These are phyloP conservation scores for Salvelinus sp. DNA, from an alignment of 2,113 vertebrate genomes.

Conservation along the genomic window DNA sequence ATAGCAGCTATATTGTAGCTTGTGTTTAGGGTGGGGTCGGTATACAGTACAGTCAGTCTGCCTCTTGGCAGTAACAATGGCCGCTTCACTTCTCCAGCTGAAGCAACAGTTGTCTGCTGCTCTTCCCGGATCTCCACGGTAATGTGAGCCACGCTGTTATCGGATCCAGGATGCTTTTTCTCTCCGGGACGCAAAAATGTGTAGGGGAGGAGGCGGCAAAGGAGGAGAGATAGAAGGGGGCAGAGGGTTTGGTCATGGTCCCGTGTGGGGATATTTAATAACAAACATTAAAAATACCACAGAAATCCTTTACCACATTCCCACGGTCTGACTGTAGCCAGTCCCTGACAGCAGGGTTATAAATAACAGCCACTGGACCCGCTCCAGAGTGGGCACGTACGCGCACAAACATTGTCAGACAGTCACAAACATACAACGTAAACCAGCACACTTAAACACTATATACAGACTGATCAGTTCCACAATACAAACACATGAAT, in stretches of 20 bases:
- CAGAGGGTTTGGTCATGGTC: constrained; percentile 72
- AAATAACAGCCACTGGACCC: constrained; percentile 39
- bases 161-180: constrained; percentile 25
- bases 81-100: constrained; percentile 27
- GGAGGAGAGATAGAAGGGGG: constrained; percentile 22
- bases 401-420: constrained; percentile 19
- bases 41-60: not conserved
- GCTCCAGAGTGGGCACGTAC: constrained; percentile 24
- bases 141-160: constrained; percentile 39
- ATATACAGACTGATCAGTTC: no score
- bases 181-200: constrained; percentile 30
- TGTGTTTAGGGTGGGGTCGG: not conserved
- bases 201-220: constrained; percentile 12
- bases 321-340: constrained; percentile 68
- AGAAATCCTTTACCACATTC: constrained; percentile 77
- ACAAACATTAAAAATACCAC: constrained; percentile 84
- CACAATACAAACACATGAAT: not conserved
- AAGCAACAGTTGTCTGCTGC: constrained; percentile 37
- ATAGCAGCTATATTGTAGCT: not conserved
- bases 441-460: constrained; percentile 5
- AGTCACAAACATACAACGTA: not conserved
- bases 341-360: constrained; percentile 52
- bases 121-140: constrained; percentile 38
- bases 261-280: constrained; percentile 81
- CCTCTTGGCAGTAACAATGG: not conserved